Base-by-base conservation (phyloP, 2,888 invertebrate genomes). In the Doris montereyensis region DNA sequence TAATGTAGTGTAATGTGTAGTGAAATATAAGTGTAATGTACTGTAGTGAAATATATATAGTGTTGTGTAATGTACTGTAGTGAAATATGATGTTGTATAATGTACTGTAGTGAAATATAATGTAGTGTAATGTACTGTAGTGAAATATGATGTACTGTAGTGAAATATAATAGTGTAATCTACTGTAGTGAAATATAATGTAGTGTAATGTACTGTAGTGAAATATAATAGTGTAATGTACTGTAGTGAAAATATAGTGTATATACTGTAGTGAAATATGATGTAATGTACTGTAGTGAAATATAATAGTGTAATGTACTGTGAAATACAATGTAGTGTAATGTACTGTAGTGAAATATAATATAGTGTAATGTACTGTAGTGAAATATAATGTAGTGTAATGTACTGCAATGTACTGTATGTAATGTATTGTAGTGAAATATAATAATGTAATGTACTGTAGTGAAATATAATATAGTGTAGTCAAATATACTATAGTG, bases 1-100 rank as follows among this genome's bases (percentile, higher is more conserved):
- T 71, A 71, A 21, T 71, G 35, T 71, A 71, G 35, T 71, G 35
- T 71, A 71, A 32, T 71, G 35, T 71, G 71, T 71, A 71, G 35
- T 71, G 5, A 41, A 10, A 17, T 41, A 41, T 10, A 10, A n/a
- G n/a, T n/a, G n/a, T n/a, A n/a, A n/a, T n/a, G n/a, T n/a, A n/a
- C n/a, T n/a, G n/a, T n/a, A n/a, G n/a, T n/a, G n/a, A n/a, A n/a
- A n/a, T n/a, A n/a, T n/a, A n/a, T 41, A 17, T 41, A 41, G 17
- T 41, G 52, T 41, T 10, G 17, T 41, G n/a, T n/a, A n/a, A n/a
- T n/a, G n/a, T n/a, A n/a, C n/a, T n/a, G n/a, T n/a, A n/a, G n/a
- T n/a, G n/a, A n/a, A n/a, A n/a, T n/a, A n/a, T n/a, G n/a, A n/a
- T n/a, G n/a, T n/a, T n/a, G n/a, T n/a, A n/a, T n/a, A n/a, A n/a